Percentiles rank a stretch among this genome's conserved stretches.
phyloP scores from a whole-genome alignment of 2,113 vertebrate genomes.

The Cochlearius cochlearius region DNA sequence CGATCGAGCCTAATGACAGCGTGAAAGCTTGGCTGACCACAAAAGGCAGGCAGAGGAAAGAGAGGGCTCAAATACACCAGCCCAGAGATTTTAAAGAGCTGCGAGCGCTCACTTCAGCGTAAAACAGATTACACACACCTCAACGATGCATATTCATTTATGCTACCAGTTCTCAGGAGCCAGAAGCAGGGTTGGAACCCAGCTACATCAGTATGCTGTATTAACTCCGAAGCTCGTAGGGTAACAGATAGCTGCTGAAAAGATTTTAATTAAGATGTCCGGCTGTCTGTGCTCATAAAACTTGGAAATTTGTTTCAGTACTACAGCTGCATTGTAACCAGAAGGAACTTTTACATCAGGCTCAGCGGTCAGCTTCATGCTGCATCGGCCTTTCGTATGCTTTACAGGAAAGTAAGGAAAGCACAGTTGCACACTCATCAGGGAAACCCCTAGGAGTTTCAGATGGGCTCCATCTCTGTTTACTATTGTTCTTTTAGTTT shows the following conservation, averaged over 20 bases:
- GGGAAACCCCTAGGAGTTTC: not conserved
- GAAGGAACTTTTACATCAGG: not conserved
- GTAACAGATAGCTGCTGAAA: not conserved
- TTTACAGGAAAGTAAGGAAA: not conserved
- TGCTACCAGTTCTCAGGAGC: not conserved
- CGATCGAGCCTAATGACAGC: not conserved
- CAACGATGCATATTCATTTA: fast-evolving
- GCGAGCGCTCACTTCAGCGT: not conserved
- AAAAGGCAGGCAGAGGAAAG: not conserved
- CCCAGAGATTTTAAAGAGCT: not conserved
- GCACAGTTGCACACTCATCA: not conserved
- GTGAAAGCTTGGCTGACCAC: not conserved
- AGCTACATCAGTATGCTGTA: not conserved
- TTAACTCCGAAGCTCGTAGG: not conserved
- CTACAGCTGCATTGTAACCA: not conserved
- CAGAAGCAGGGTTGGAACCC: not conserved
- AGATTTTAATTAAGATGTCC: not conserved
- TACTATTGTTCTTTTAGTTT: not conserved
- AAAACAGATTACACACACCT: not conserved
- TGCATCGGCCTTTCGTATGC: fast-evolving
- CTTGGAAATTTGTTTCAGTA: not conserved
- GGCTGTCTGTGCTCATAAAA: not conserved
- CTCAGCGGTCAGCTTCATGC: not conserved
- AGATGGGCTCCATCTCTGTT: not conserved
- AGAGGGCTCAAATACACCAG: not conserved